These are phyloP conservation scores for Heliconius hortense DNA, from an alignment of 2,888 invertebrate species.

Conservation along the genomic window DNA sequence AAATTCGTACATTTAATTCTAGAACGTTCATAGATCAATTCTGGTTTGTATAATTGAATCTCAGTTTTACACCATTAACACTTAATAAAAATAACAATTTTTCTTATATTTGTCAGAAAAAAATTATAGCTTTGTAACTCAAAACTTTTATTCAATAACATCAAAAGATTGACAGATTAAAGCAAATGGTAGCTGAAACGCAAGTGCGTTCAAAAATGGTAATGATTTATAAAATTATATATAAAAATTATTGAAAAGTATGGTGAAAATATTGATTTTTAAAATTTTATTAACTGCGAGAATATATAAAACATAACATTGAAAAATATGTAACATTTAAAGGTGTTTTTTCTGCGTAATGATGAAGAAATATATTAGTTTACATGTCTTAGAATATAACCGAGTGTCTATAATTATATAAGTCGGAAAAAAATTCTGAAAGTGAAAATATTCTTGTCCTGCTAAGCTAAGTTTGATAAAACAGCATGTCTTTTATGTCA, in stretches of 20 bases:
- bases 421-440: background rate
- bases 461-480: too few species aligned
- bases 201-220: conserved; percentile 42
- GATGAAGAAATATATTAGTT: background rate
- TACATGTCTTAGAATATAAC: background rate
- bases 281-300: background rate
- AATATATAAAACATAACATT: background rate
- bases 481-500: background rate
- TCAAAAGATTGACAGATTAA: conserved; percentile 76
- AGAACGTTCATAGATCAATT: conserved; percentile 54
- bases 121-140: conserved; percentile 48
- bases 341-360: background rate
- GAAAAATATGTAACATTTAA: background rate
- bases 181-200: conserved; percentile 66
- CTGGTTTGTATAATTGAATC: conserved; percentile 35
- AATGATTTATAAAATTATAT: conserved; percentile 5
- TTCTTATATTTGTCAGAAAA: conserved; percentile 44
- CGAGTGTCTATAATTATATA: background rate
- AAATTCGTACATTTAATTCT: conserved; percentile 57
- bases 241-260: background rate
- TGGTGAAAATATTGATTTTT: background rate
- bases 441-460: background rate
- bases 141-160: conserved; percentile 69
- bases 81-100: conserved; percentile 43
- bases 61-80: conserved; percentile 23